Base-by-base conservation (phyloP, 2,113 vertebrate genomes). In the Glaucidium brasilianum region DNA sequence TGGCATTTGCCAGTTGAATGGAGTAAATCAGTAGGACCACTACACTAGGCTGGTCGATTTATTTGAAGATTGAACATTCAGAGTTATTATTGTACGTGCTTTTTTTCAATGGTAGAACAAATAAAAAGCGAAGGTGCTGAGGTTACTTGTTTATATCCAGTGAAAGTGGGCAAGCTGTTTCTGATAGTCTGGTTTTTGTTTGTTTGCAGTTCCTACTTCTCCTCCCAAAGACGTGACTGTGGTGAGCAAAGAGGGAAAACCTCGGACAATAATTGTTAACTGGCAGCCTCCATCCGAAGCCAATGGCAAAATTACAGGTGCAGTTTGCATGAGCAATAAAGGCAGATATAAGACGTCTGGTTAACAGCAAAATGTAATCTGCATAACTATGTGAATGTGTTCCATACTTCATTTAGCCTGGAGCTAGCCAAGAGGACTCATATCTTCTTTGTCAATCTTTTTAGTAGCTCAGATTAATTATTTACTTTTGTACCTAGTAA, bases 261-360 rank as follows among this genome's bases (percentile, higher is more conserved):
- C 99, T 23, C 98, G 99, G 64, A 99, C 99, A 67, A 99, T 99
- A 76, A 99, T 99, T 37, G 98, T 99, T 15, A 99, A 99, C 98
- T 99, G 99, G 99, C 99, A 99, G 97, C 99, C 99, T 32, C 99
- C 99, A 0, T 99, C 99, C 2, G 99, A 99, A 96, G 99, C 99
- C 96, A 99, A 99, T 2, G 99, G 99, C 83, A 99, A 99, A 95
- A 99, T 99, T 83, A 99, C 99, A 92, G 99, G 99, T 99, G 77
- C 71, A 50, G 20, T 68, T 45, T 62, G 50, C 19, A 3, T 27
- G 62, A 52, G 62, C 52, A 26, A 0, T 53, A 22, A 27, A 37
- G 39, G 62, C 39, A 15, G 74, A 35, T 34, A 13, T 1, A 18
- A 69, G 66, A 17, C 50, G 49, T 35, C 37, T 39, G 47, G 41